These are phyloP conservation scores for Mamestra brassicae DNA, from an alignment of 2,888 invertebrate genomes.

Conservation along the genomic window DNA sequence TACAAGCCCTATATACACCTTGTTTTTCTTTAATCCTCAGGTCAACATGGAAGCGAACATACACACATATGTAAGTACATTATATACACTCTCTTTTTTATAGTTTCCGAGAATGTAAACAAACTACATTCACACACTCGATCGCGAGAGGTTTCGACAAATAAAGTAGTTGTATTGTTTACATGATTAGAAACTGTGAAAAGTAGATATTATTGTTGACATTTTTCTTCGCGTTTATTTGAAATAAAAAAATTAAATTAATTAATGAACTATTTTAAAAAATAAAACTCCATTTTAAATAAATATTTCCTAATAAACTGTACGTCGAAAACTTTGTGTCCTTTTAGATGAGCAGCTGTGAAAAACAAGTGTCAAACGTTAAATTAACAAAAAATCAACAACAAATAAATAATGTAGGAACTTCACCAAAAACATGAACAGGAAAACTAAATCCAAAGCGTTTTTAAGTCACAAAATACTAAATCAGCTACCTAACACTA, in stretches of 20 bases:
- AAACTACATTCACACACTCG: not conserved
- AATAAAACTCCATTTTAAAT: not conserved
- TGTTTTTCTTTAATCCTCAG: slow-evolving; percentile 67
- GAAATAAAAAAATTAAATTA: not conserved
- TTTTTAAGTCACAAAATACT: not conserved
- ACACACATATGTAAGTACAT: slow-evolving; percentile 68
- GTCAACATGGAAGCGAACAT: slow-evolving; percentile 70
- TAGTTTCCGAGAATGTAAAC: slow-evolving; percentile 19
- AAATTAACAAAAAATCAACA: no score
- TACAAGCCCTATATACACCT: slow-evolving; percentile 56
- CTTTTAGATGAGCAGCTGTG: slow-evolving; percentile 10
- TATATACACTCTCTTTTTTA: slow-evolving; percentile 44
- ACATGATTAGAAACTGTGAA: slow-evolving; percentile 16
- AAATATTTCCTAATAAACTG: no score
- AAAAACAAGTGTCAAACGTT: not conserved
- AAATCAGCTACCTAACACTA: not conserved
- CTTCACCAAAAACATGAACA: not conserved
- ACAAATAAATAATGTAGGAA: not conserved
- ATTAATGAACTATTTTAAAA: not conserved
- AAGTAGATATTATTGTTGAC: not conserved
- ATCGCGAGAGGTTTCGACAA: not conserved
- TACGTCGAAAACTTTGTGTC: not conserved
- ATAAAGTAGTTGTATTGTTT: not conserved
- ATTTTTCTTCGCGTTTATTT: not conserved
- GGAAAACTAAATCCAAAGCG: not conserved